A percentile compares a stretch with the other conserved stretches of the same genome.
phyloP scores from a whole-genome alignment of 1,140 invertebrate genomes.

The Geopemphigus sp. region DNA sequence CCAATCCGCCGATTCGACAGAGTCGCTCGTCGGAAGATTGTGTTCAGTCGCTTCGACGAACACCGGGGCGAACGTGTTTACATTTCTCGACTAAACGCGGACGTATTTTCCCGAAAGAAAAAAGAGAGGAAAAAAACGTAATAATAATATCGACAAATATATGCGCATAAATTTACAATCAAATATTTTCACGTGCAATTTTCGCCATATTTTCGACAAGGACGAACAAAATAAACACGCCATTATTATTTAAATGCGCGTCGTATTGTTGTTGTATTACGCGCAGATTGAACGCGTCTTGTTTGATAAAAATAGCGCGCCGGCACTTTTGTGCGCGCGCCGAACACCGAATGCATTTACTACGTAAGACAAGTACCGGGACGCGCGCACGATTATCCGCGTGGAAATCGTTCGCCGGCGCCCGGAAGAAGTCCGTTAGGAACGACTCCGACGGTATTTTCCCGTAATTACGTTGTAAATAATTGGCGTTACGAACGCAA shows the following conservation, averaged over 20 bases:
- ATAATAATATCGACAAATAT: background rate
- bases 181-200: background rate
- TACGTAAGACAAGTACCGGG: no score
- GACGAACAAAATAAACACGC: background rate
- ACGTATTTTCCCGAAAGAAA: background rate
- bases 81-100: background rate
- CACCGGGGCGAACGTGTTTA: background rate
- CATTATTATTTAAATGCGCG: background rate
- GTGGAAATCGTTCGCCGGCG: no score
- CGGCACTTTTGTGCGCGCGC: no score
- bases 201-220: background rate
- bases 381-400: no score
- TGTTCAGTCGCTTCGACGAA: background rate
- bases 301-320: no score
- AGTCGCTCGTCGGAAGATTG: constrained; percentile 9
- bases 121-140: background rate
- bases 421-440: no score
- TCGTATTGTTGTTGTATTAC: no score
- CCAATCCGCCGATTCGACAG: background rate
- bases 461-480: no score
- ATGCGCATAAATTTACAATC: constrained; percentile 22
- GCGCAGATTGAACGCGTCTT: no score
- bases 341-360: no score
- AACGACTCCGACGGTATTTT: no score
- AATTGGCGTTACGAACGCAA: no score